Conservation (phyloP, 2,113 vertebrate species). For the Pterophyllum scalare region DNA sequence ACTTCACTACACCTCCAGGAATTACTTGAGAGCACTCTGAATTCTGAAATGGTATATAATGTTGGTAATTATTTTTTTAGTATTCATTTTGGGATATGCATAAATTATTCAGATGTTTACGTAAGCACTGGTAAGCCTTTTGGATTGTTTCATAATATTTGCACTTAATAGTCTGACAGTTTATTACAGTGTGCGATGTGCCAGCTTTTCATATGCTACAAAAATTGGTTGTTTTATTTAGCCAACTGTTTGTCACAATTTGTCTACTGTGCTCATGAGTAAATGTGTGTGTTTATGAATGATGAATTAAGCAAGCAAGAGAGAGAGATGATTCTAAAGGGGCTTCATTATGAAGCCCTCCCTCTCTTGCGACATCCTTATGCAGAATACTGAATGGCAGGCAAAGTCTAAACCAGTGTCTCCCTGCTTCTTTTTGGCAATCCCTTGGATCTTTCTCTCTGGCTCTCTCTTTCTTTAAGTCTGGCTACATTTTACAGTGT, state of each 20-base stretch:
- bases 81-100: neutral
- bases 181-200: neutral
- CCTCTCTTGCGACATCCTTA: conserved; percentile 22
- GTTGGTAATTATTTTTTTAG: neutral
- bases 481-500: conserved; percentile 42
- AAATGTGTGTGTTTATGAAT: neutral
- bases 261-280: neutral
- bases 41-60: neutral
- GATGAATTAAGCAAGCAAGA: neutral
- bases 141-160: conserved; percentile 1
- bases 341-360: neutral
- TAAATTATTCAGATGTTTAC: neutral
- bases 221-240: neutral
- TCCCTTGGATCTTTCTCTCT: conserved; percentile 7
- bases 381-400: conserved; percentile 50
- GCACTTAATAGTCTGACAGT: conserved; percentile 20
- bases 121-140: neutral
- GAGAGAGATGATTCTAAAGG: neutral
- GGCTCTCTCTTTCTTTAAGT: conserved; percentile 12
- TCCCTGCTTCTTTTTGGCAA: conserved; percentile 54
- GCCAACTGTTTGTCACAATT: neutral
- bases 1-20: neutral
- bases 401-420: conserved; percentile 46
- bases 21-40: neutral
- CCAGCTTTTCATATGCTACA: neutral